Evolutionary conservation across 2,113 vertebrate species (phyloP), one percentile per base, ranked within the genome.

Genomic region (Hippolais icterina): DNA sequence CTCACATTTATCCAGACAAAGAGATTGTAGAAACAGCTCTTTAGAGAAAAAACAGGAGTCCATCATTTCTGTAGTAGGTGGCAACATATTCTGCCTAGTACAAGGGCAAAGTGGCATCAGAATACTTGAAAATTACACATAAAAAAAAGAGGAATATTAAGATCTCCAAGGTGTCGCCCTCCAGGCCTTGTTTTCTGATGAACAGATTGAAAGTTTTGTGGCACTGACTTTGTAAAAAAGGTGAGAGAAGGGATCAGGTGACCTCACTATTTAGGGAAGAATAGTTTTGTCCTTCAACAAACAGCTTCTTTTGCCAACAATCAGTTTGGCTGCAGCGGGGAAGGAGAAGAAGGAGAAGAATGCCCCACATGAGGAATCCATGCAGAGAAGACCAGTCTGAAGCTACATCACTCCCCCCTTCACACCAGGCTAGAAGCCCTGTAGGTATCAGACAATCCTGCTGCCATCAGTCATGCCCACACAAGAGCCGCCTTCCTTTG

Each of bases 351-450:
- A 9, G 27, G 10, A 56, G 66, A 70, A 47, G 47, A 70, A 74
- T 41, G 25, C 11, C 10, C 25, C 46, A 24, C 25, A 8, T 52
- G 37, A 86, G 29, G 46, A 94, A 83, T 46, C 46, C 16, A 83
- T 22, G 8, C 35, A 74, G 50, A 64, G 35, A 57, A 68, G 44
- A 29, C 65, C 12, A 0, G 22, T 39, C 31, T 49, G 60, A 56
- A 21, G 50, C 8, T 52, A 9, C 13, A 50, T 41, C 44, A 22
- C 7, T 64, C 3, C 25, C 31, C 2, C 0, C 2, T 6, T 37
- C 56, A 21, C 8, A 3, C 27, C 20, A 21, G 70, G 22, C 25
- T 64, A 33, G 19, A 50, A 74, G 31, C 29, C 25, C 27, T 80
- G 42, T 11, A 33, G n/a, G 11, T 44, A 66, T n/a, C 29, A 57